phyloP scores from a whole-genome alignment of 2,113 vertebrate genomes.

The Phaethon lepturus region DNA sequence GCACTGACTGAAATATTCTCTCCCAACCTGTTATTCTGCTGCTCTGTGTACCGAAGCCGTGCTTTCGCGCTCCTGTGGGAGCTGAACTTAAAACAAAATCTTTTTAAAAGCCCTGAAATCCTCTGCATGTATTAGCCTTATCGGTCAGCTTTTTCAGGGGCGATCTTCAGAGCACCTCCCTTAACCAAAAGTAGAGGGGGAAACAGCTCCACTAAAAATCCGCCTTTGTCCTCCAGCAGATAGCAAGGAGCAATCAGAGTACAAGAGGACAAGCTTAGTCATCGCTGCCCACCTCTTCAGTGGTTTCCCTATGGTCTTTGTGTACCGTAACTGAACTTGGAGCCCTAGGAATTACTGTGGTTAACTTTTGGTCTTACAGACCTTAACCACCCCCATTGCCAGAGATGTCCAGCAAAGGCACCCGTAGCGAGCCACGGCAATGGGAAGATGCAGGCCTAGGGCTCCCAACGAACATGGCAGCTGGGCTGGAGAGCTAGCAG shows the following conservation, averaged over 20 bases:
- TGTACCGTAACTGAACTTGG: not conserved
- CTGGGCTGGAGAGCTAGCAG: not conserved
- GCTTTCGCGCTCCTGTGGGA: not conserved
- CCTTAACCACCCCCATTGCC: not conserved
- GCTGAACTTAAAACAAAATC: not conserved
- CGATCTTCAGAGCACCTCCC: not conserved
- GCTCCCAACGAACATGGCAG: fast-evolving
- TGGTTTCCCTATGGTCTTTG: not conserved
- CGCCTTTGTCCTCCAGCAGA: not conserved
- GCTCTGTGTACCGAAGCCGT: not conserved
- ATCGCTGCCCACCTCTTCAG: not conserved
- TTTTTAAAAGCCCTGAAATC: not conserved
- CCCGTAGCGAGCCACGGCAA: not conserved
- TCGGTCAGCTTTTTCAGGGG: not conserved
- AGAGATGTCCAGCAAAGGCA: not conserved
- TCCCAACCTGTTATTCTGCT: not conserved
- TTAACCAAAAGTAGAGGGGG: not conserved
- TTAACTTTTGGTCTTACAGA: not conserved
- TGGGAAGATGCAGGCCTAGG: not conserved
- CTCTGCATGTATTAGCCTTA: not conserved
- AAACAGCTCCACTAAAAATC: not conserved
- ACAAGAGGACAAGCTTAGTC: not conserved
- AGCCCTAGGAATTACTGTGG: not conserved
- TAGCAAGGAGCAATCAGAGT: not conserved
- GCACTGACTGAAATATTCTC: not conserved